Evolutionary conservation across 2,113 vertebrate genomes (phyloP), one percentile per base, ranked within the genome.

Genomic region (Acinonyx jubatus): DNA sequence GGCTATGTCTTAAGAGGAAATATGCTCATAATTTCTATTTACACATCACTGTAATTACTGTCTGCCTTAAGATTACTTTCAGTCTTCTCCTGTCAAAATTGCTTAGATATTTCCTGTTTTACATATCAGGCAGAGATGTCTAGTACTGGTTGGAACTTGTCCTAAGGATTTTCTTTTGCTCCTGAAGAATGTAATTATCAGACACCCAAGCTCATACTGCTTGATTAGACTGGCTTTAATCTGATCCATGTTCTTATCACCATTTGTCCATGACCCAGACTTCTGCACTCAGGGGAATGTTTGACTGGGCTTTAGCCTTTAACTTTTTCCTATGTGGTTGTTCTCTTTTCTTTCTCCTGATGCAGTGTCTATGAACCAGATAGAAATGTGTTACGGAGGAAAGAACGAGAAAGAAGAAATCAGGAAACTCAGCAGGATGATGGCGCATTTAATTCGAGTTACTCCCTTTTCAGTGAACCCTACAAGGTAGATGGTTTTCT

Each of bases 401-500:
- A 99, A 93, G 99, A 99, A 95, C 99, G 99, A 98, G 99, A 99
- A 92, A 98, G 98, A 96, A 99, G 99, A 97, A 99, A 98, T 96
- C 99, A 99, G 98, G 99, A 99, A 89, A 90, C 98, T 19, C 99
- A 99, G 66, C 99, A 99, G 97, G 98, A 99, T 95, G 98, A 99
- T 50, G 97, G 98, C 73, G 0, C 97, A 0, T 99, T 99, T 98
- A 98, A 97, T 96, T 98, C 76, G 0, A 99, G 98, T 98, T 99
- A 99, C 95, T 99, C 99, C 61, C 99, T 99, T 97, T 99, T 99
- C 98, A 99, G 99, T 89, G 99, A 99, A 98, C 99, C 99, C 0
- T 99, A 99, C 96, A 99, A 99, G 99, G 99, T 99, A 99, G 96
- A 95, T 87, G 80, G 93, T 93, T 98, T 97, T 84, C 66, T 73